Evolutionary conservation across 2,113 vertebrate species (phyloP).

Genomic region (Sceloporus tristichus): DNA sequence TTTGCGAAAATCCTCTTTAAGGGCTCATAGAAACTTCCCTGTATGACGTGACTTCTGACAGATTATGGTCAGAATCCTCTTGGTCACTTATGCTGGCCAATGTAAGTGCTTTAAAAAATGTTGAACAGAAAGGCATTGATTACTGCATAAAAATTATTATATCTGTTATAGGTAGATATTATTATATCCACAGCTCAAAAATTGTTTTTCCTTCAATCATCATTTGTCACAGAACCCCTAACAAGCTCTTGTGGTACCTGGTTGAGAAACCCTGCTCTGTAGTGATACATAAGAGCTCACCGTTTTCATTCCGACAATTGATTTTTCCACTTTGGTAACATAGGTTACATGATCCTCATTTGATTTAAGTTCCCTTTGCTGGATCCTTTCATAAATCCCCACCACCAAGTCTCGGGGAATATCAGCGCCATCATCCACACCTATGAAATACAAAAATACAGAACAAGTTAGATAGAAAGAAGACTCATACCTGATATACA

Average conservation of each 20-base stretch:
- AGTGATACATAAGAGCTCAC: constrained; percentile 76
- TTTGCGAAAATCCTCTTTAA: background rate
- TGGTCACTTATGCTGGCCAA: no score
- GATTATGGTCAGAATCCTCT: no score
- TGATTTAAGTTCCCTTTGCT: constrained; percentile 96
- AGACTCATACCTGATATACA: background rate
- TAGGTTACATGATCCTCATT: constrained; percentile 99
- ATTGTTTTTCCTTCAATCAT: no score
- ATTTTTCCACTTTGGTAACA: constrained; percentile 98
- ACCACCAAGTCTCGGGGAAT: constrained; percentile 97
- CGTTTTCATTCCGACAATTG: constrained; percentile 97
- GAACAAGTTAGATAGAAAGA: constrained; percentile 17
- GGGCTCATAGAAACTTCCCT: background rate
- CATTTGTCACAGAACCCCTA: no score
- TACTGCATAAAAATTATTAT: no score
- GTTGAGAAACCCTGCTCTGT: background rate
- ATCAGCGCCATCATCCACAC: constrained; percentile 97
- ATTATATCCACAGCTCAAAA: no score
- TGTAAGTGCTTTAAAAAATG: no score
- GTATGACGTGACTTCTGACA: no score
- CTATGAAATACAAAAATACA: constrained; percentile 68
- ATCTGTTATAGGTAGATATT: no score
- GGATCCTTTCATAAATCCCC: constrained; percentile 97
- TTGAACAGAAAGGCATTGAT: no score
- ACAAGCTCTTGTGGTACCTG: background rate